These are phyloP conservation scores for Shargacucullia verbasci DNA, from an alignment of 2,888 invertebrate species.

Conservation along the genomic window DNA sequence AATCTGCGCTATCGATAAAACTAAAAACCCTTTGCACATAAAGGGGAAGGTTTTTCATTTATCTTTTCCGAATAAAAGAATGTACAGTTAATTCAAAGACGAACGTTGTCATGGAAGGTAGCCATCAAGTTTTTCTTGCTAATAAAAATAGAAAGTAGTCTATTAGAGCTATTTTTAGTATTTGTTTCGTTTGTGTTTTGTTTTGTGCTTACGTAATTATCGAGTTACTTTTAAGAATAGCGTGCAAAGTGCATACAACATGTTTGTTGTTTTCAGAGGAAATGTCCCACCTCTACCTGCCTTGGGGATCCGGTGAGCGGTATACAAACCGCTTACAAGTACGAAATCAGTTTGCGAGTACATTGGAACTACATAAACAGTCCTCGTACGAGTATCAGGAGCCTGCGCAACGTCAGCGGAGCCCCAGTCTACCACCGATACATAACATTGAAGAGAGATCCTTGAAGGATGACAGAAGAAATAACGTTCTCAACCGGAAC, in stretches of 20 bases:
- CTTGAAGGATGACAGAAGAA: slow-evolving; percentile 74
- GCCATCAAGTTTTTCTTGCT: slow-evolving; percentile 51
- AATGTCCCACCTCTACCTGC: slow-evolving; percentile 93
- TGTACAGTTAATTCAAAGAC: slow-evolving; percentile 73
- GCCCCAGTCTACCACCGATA: slow-evolving; percentile 92
- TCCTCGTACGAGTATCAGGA: slow-evolving; percentile 83
- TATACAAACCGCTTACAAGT: slow-evolving; percentile 81
- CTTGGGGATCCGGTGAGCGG: slow-evolving; percentile 91
- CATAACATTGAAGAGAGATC: slow-evolving; percentile 77
- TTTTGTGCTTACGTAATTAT: slow-evolving; percentile 35
- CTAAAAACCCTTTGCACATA: slow-evolving; percentile 77
- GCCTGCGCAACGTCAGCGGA: slow-evolving; percentile 85
- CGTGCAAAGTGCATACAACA: slow-evolving; percentile 34
- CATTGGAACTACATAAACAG: slow-evolving; percentile 81
- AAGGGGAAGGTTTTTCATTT: slow-evolving; percentile 76
- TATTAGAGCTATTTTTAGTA: slow-evolving; percentile 21
- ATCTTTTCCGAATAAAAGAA: slow-evolving; percentile 65
- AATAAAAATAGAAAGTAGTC: slow-evolving; percentile 53
- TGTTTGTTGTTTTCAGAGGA: slow-evolving; percentile 90
- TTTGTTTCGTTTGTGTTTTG: slow-evolving; percentile 24
- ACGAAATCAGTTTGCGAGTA: slow-evolving; percentile 85
- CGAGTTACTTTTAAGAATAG: slow-evolving; percentile 12
- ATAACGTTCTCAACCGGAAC: slow-evolving; percentile 75
- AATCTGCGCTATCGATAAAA: slow-evolving; percentile 80
- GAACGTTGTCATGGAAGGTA: slow-evolving; percentile 78